Evolutionary conservation across 1,140 invertebrate genomes (phyloP), one percentile per base, ranked within the genome.

Genomic region (Teleogryllus occipitalis): DNA sequence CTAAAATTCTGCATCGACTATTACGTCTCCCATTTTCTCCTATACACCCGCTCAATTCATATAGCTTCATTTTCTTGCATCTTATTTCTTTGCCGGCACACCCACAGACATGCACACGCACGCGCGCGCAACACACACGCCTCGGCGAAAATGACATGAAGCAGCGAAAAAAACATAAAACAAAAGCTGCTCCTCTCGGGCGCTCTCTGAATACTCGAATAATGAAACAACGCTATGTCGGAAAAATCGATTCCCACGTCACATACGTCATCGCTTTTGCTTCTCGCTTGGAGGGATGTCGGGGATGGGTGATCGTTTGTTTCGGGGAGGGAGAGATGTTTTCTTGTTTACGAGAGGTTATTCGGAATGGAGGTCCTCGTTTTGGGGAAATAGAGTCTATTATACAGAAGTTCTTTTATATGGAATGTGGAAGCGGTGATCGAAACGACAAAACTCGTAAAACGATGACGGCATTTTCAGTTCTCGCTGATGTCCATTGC

Each of bases 281-380:
- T 10, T 65, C 54, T 10, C 54, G 54, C 18, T 65, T 65, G 54
- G 54, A 65, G 18, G 18, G 54, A 18, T 65, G 10, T 65, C 54
- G 54, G 18, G 54, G 54, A 18, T 65, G 54, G 54, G 54, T 65
- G 54, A 65, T 65, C 54, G 54, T 10, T 65, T 65, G 2, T 39
- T 39, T 65, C 18, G 54, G 18, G 7, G 54, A 65, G 54, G 18
- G 7, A 65, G 10, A 18, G 54, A 14, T 7, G 54, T 10, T 65
- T 65, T 18, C 54, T 65, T 65, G 54, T 65, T 65, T 65, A 65
- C 54, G 54, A 65, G 54, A 65, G 54, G 54, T 65, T 65, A 65
- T 65, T 65, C 54, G 54, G 54, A 65, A 65, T 65, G 54, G 18
- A 65, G 54, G 54, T 18, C 10, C 18, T 65, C 18, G 10, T 65